Conservation (phyloP, 2,888 invertebrate genomes). For the Protodeltote pygarga region DNA sequence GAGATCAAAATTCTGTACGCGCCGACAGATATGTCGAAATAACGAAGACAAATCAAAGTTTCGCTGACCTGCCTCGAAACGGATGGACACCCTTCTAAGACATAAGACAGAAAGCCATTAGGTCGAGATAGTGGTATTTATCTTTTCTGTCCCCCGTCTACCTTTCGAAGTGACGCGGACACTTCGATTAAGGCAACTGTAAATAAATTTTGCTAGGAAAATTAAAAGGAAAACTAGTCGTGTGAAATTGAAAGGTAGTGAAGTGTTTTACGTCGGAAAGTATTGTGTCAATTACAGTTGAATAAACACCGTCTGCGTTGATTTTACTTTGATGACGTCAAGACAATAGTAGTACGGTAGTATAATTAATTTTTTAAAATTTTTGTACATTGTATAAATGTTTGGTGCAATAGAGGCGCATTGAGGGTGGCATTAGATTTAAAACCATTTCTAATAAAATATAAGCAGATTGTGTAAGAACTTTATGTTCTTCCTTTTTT, state of each 20-base stretch:
- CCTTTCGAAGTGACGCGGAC: conserved; percentile 62
- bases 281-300: conserved; percentile 27
- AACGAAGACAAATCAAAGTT: conserved; percentile 85
- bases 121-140: conserved; percentile 80
- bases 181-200: conserved; percentile 65
- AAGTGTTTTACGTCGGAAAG: conserved; percentile 23
- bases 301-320: conserved; percentile 21
- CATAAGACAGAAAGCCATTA: conserved; percentile 78
- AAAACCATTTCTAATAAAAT: too few relatives aligned
- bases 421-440: too few relatives aligned
- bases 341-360: not conserved
- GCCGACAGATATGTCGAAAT: conserved; percentile 67
- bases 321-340: conserved; percentile 8
- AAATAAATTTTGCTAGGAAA: conserved; percentile 42
- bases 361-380: not conserved
- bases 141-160: conserved; percentile 66
- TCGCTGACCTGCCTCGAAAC: conserved; percentile 66
- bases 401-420: too few relatives aligned
- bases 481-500: too few relatives aligned
- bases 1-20: conserved; percentile 67
- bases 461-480: too few relatives aligned
- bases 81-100: conserved; percentile 74
- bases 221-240: conserved; percentile 10
- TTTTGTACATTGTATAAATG: too few relatives aligned
- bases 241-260: conserved; percentile 32